Conservation (phyloP, 2,113 vertebrate species). For the Bothrops jararaca region DNA sequence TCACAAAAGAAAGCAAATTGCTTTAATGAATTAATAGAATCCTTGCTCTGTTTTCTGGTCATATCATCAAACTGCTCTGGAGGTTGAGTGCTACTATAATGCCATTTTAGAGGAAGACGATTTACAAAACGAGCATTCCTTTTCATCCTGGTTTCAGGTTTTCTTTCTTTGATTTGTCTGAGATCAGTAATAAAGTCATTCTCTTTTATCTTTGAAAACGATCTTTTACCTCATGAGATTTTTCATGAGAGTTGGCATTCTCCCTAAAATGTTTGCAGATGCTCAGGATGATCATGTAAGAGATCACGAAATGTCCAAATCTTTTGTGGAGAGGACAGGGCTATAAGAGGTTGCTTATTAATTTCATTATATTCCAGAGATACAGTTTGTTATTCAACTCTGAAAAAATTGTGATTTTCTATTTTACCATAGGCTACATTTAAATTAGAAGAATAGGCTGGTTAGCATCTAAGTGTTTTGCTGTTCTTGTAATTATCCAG, state of each 20-base stretch:
- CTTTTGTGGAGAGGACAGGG: neutral
- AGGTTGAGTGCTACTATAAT: neutral
- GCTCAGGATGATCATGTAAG: neutral
- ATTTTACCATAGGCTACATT: neutral
- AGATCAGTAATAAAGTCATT: neutral
- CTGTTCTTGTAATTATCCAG: neutral
- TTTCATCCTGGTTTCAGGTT: slow-evolving; percentile 3
- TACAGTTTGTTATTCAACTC: neutral
- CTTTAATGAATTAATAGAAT: neutral
- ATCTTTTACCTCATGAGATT: neutral
- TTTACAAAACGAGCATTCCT: neutral
- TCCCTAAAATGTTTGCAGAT: neutral
- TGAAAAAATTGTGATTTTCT: neutral
- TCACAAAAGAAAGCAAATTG: neutral
- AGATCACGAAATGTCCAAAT: neutral
- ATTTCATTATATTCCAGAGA: neutral
- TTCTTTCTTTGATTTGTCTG: neutral
- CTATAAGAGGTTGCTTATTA: neutral
- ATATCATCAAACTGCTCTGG: neutral
- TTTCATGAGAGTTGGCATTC: neutral
- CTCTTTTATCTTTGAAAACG: neutral
- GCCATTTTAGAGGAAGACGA: neutral
- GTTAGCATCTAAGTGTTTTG: neutral
- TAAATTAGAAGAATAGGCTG: neutral
- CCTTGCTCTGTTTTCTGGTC: slow-evolving; percentile 6